A percentile compares a stretch with the other conserved stretches of the same genome.
Evolutionary conservation across 2,888 invertebrate species (phyloP).

Genomic region (Lysandra coridon): DNA sequence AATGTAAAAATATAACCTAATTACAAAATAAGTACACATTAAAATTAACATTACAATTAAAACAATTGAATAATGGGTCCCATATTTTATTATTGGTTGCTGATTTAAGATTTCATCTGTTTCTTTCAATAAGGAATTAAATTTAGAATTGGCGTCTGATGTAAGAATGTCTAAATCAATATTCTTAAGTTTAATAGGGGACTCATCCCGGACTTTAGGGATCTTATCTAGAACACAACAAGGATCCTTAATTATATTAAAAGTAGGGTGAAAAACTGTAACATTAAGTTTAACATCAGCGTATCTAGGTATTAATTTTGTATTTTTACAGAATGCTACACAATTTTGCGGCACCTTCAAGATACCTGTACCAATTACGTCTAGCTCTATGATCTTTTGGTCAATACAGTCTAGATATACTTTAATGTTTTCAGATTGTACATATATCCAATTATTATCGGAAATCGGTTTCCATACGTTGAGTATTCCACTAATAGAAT

Average conservation of each 20-base stretch:
- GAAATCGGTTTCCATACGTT: no score
- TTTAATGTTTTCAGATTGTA: conserved; percentile 18
- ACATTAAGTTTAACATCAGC: conserved; percentile 10
- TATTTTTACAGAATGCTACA: conserved; percentile 16
- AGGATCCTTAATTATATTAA: background rate
- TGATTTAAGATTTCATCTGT: background rate
- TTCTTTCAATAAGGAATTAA: no score
- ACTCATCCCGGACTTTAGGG: no score
- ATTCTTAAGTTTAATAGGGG: no score
- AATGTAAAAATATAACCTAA: background rate
- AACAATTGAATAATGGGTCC: background rate
- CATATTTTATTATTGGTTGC: background rate
- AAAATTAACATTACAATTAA: background rate
- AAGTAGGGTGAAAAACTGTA: background rate
- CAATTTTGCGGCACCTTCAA: conserved; percentile 1
- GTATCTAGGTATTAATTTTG: conserved; percentile 10
- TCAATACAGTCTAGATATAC: no score
- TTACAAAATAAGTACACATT: background rate
- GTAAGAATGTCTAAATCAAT: no score
- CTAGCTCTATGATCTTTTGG: no score
- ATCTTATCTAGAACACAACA: background rate
- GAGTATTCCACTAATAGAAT: no score
- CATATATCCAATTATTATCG: no score
- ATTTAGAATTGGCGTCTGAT: no score
- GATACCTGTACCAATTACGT: no score